Evolutionary conservation across 2,797 vertebrate species (phyloP).

Genomic region (Sebastes iracundus): DNA sequence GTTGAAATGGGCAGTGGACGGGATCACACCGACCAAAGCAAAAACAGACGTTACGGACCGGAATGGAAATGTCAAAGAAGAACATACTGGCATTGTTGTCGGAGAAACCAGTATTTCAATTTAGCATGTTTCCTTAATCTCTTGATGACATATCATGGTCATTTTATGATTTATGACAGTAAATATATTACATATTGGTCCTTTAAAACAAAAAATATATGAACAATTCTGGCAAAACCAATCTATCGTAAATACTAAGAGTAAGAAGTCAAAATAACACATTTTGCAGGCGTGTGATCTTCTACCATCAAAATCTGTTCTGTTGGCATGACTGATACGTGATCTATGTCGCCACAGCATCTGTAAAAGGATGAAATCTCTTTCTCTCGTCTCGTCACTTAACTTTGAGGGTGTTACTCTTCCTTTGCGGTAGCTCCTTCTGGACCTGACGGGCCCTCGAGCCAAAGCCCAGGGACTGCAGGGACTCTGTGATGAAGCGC

Average conservation of each 20-base stretch:
- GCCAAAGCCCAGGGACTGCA: slow-evolving; percentile 87
- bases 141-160: too few species aligned
- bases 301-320: background rate
- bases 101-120: too few species aligned
- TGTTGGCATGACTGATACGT: background rate
- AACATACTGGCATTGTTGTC: too few species aligned
- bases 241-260: background rate
- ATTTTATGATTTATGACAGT: too few species aligned
- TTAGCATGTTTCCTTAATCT: too few species aligned
- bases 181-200: too few species aligned
- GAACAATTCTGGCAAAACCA: background rate
- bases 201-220: background rate
- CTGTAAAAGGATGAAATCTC: background rate
- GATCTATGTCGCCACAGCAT: background rate
- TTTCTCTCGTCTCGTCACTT: slow-evolving; percentile 48
- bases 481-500: slow-evolving; percentile 83
- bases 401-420: slow-evolving; percentile 63
- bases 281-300: background rate
- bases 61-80: too few species aligned
- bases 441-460: slow-evolving; percentile 83
- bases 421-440: slow-evolving; percentile 74
- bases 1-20: too few species aligned
- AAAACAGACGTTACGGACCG: too few species aligned
- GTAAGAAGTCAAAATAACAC: background rate
- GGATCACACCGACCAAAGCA: too few species aligned